phyloP scores from a whole-genome alignment of 2,888 invertebrate genomes.

The Mamestra brassicae region DNA sequence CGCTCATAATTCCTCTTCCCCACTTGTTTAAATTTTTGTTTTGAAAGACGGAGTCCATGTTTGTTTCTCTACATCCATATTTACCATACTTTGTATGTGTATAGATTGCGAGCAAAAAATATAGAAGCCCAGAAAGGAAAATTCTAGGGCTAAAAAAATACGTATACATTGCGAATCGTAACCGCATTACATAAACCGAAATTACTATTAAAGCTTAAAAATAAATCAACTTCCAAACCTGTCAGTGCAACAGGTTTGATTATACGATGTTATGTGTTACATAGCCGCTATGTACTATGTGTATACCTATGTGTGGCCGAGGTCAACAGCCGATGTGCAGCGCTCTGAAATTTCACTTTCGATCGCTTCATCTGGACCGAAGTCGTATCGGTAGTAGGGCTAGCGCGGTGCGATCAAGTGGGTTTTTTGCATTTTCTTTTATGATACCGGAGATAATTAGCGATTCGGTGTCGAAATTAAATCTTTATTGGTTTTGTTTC shows the following conservation, averaged over 20 bases:
- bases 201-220: constrained; percentile 10
- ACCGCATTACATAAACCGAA: constrained; percentile 40
- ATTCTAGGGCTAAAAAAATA: too few species aligned
- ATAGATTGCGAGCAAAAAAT: too few species aligned
- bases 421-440: not conserved
- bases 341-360: constrained; percentile 74
- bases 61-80: too few species aligned
- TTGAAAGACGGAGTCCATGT: too few species aligned
- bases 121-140: too few species aligned
- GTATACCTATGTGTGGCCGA: constrained; percentile 41
- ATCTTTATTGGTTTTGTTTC: too few species aligned
- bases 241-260: constrained; percentile 40
- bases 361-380: constrained; percentile 59
- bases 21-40: too few species aligned
- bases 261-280: constrained; percentile 40
- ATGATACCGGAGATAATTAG: too few species aligned
- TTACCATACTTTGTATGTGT: too few species aligned
- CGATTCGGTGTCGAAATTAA: too few species aligned
- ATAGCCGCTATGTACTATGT: constrained; percentile 34
- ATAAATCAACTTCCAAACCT: constrained; percentile 27
- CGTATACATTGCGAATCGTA: not conserved
- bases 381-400: constrained; percentile 52
- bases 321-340: constrained; percentile 69
- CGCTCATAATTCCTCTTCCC: too few species aligned
- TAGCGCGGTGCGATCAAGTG: not conserved